Base-by-base conservation (phyloP, 37 sponge, comb jelly and placozoan species). In the Aplysina aerophoba region DNA sequence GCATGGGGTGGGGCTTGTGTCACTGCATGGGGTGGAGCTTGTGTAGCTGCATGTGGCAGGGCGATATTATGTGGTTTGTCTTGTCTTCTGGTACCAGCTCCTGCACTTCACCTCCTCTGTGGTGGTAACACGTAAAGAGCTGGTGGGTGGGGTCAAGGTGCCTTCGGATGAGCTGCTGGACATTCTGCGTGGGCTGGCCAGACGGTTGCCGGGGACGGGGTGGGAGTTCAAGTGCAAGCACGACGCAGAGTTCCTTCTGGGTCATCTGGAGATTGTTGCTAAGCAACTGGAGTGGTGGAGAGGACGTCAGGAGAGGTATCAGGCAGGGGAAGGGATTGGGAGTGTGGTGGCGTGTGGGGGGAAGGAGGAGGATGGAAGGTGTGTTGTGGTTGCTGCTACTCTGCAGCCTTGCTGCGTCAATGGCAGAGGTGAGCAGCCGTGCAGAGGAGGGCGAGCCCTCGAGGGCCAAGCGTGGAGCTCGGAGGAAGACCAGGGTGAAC, bases 191-290 rank as follows among this genome's bases (percentile, higher is more conserved):
- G 37, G 81, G 14, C 20, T 92, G 36, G 86, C 86, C 19, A 37
- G 71, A 8, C 87, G 50, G 30, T 55, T 73, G 59, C 59, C 80
- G 27, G 54, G 63, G 28, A 25, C 55, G 3, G 93, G 87, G 0
- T 89, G 87, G 90, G 82, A 93, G 87, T 89, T 93, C 81, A 86
- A 80, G 56, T 40, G 82, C 4, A 37, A 83, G 6, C 61, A 59
- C 37, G 93, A 93, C 54, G 25, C 30, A 0, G 90, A 89, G 0
- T 93, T 93, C 78, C 37, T 81, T 11, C 41, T 36, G 40, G 21
- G 41, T 14, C 54, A 75, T 40, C 53, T 44, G 21, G n/a, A 75
- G 20, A 25, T 75, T 31, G 78, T 75, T 75, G 78, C 78, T 36
- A 75, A 50, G 44, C 78, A 75, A 50, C 54, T 6, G 50, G 78